Conservation (phyloP, 2,797 vertebrate species). For the Aldrovandia affinis region DNA sequence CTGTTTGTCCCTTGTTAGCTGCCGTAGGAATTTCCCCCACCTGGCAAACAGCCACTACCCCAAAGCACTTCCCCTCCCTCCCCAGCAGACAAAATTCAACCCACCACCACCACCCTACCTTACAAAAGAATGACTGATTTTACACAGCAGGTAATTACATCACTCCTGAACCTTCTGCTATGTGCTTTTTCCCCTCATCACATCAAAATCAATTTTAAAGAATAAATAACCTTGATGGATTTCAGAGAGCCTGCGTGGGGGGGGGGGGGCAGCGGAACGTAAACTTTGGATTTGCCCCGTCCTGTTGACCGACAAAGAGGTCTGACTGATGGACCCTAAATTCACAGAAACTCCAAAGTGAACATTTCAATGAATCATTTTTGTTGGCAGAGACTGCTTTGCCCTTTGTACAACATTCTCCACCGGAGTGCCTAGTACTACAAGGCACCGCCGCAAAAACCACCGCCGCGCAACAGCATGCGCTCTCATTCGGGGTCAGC, state of each 20-base stretch:
- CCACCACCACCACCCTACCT: background rate
- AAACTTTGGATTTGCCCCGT: background rate
- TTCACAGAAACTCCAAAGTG: background rate
- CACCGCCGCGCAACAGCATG: background rate
- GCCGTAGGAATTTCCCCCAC: background rate
- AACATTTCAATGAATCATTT: constrained; percentile 13
- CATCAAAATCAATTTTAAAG: background rate
- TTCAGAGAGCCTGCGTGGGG: background rate
- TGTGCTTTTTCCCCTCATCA: background rate
- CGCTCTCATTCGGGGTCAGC: background rate
- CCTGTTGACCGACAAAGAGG: background rate
- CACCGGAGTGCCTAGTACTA: constrained; percentile 21
- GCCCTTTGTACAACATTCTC: constrained; percentile 5
- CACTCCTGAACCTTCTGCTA: background rate
- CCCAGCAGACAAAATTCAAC: background rate
- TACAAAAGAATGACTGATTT: background rate
- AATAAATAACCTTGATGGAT: background rate
- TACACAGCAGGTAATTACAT: background rate
- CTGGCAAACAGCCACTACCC: background rate
- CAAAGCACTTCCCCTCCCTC: background rate
- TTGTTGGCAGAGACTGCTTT: background rate
- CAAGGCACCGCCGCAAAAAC: constrained; percentile 25
- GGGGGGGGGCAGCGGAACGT: background rate
- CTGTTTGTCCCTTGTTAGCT: constrained; percentile 20
- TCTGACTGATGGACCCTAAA: background rate